Percentiles rank a stretch among this genome's conserved stretches.
Evolutionary conservation across 2,113 vertebrate genomes (phyloP).

Genomic region (Salvelinus sp.): DNA sequence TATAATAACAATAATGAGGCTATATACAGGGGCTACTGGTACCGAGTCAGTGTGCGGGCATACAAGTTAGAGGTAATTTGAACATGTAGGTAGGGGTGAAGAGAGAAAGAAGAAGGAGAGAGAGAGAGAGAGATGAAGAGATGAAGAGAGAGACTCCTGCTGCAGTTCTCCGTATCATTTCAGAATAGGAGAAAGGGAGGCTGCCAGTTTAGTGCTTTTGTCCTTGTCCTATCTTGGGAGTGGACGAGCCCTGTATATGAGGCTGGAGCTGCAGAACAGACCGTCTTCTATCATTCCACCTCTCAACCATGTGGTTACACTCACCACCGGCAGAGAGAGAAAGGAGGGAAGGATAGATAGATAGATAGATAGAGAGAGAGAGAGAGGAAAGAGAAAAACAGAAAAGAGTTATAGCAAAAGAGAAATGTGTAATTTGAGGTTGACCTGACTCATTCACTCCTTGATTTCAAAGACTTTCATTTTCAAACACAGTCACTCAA

Average conservation of each 20-base stretch:
- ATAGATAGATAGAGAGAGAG: neutral
- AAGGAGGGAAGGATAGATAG: neutral
- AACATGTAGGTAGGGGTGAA: neutral
- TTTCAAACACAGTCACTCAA: neutral
- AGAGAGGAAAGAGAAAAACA: neutral
- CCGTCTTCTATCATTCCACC: neutral
- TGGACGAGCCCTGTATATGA: neutral
- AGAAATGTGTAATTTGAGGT: neutral
- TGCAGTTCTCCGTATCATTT: slow-evolving; percentile 26
- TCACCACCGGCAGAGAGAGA: too few relatives aligned
- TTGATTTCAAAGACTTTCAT: neutral
- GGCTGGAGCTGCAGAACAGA: neutral
- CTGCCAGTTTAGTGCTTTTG: slow-evolving; percentile 32
- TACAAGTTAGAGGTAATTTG: neutral
- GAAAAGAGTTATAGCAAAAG: neutral
- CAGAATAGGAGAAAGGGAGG: slow-evolving; percentile 11
- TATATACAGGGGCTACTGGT: too few relatives aligned
- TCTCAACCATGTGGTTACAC: neutral
- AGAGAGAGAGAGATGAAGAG: too few relatives aligned
- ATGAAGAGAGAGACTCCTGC: too few relatives aligned
- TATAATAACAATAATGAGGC: too few relatives aligned
- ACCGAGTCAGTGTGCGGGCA: too few relatives aligned
- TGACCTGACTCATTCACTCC: neutral
- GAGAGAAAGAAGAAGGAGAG: too few relatives aligned
- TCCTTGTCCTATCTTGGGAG: neutral